A percentile compares a stretch with the other conserved stretches of the same genome.
phyloP scores from a whole-genome alignment of 2,888 invertebrate species.

The Drosophila percnosoma region DNA sequence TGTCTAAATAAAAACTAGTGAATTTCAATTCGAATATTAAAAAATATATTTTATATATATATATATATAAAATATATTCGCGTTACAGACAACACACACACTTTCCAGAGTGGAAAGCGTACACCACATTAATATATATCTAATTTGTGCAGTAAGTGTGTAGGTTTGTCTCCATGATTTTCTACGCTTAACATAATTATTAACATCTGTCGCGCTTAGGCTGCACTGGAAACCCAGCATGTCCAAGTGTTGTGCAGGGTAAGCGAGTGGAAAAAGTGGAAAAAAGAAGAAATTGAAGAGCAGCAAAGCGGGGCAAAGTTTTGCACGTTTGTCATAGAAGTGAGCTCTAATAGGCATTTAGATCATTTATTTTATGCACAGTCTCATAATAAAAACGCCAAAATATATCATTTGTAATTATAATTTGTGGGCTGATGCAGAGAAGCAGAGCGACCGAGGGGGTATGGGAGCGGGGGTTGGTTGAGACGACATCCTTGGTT shows the following conservation, averaged over 20 bases:
- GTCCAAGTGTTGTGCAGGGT: constrained; percentile 22
- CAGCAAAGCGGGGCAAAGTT: constrained; percentile 42
- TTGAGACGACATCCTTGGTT: neutral
- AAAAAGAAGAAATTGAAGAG: constrained; percentile 15
- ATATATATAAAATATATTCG: no score
- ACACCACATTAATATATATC: neutral
- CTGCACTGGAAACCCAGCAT: neutral
- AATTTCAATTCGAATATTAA: neutral
- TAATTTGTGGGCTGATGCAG: constrained; percentile 57
- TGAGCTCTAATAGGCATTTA: constrained; percentile 62
- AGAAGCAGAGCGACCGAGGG: neutral
- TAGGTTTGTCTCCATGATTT: neutral
- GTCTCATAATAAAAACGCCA: constrained; percentile 69
- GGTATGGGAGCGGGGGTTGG: neutral
- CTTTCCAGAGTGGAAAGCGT: neutral
- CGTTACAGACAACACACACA: neutral
- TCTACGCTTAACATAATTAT: neutral
- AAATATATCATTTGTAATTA: constrained; percentile 74
- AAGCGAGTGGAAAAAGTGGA: constrained; percentile 5
- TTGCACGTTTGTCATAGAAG: constrained; percentile 61
- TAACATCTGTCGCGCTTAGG: neutral
- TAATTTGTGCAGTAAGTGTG: neutral
- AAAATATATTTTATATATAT: neutral
- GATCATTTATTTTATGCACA: constrained; percentile 67
- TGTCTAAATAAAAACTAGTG: neutral